Evolutionary conservation across 2,113 vertebrate genomes (phyloP).

Genomic region (Dunckerocampus dactyliophorus): DNA sequence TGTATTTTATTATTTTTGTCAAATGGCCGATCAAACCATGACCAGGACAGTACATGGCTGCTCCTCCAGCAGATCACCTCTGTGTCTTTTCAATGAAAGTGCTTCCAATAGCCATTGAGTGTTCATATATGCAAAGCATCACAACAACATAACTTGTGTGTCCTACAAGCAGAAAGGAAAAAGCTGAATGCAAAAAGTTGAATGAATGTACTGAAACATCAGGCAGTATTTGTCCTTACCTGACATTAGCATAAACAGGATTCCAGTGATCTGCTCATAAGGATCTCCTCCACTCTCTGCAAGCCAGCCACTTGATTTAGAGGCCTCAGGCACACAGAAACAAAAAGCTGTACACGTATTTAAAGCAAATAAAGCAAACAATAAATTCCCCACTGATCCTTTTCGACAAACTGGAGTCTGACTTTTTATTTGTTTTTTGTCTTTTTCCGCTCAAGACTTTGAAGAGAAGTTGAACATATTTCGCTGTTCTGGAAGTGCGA

Average conservation of each 20-base stretch:
- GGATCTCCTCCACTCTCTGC: no score
- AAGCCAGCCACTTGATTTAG: no score
- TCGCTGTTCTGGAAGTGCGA: not conserved
- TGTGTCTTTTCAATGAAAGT: slow-evolving; percentile 62
- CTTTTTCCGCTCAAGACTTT: no score
- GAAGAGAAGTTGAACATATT: not conserved
- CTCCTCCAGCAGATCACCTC: slow-evolving; percentile 46
- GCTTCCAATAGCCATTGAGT: slow-evolving; percentile 48
- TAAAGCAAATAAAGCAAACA: slow-evolving; percentile 49
- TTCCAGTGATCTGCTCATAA: no score
- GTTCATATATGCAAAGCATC: not conserved
- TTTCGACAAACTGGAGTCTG: slow-evolving; percentile 63
- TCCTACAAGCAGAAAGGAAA: no score
- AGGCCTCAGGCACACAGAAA: slow-evolving; percentile 12
- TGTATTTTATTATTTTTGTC: slow-evolving; percentile 42
- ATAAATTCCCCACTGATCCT: slow-evolving; percentile 74
- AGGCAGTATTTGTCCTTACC: no score
- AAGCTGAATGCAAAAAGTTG: no score
- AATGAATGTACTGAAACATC: no score
- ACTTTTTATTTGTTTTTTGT: not conserved
- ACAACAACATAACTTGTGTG: no score
- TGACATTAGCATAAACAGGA: no score
- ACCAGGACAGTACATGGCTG: slow-evolving; percentile 16
- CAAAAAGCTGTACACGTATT: slow-evolving; percentile 65
- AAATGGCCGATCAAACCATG: slow-evolving; percentile 44